Evolutionary conservation across 2,113 vertebrate genomes (phyloP), one percentile per base, ranked within the genome.

Genomic region (Lichenostomus cassidix): DNA sequence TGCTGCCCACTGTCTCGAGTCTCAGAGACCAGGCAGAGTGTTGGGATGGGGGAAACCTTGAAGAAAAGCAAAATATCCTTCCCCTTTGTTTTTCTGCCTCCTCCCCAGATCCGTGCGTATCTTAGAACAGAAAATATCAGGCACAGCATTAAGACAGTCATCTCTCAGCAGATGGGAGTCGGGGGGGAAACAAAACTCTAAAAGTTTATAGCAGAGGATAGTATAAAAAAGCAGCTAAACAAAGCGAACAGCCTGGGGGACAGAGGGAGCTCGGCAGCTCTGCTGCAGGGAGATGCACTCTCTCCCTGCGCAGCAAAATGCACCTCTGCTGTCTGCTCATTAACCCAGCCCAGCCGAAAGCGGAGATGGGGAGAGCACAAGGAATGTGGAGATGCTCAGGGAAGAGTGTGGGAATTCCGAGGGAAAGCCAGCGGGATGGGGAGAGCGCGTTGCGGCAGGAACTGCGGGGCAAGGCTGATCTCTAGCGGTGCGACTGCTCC

Each of bases 381-480:
- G 19, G 41, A 31, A 64, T 5, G 67, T 44, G 83, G 39, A 70
- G 58, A 53, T 3, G 31, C 80, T 0, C 37, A 27, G 69, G 86
- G 52, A 78, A 56, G 53, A 73, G 90, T 80, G 23, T 4, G 24
- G 20, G 37, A 27, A 1, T 52, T 37, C 35, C 21, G n/a, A 28
- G 44, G 39, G 12, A 7, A 14, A 15, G 23, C 0, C 52, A n/a
- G 39, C 24, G 19, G 31, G 35, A 8, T n/a, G 33, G 1, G 2
- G 44, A 18, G 44, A n/a, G 63, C 3, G 39, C 2, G 16, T 35
- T 5, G 84, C 35, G 13, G 65, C 16, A 28, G 83, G 92, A 97
- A 98, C 95, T 86, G 85, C 97, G 96, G 98, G 98, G 83, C 98
- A 98, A 99, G 97, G 98, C 98, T 99, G 99, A 98, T 98, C 99